Evolutionary conservation across 1,140 invertebrate genomes (phyloP), one percentile per base, ranked within the genome.

Genomic region (Hycleus cichorii): DNA sequence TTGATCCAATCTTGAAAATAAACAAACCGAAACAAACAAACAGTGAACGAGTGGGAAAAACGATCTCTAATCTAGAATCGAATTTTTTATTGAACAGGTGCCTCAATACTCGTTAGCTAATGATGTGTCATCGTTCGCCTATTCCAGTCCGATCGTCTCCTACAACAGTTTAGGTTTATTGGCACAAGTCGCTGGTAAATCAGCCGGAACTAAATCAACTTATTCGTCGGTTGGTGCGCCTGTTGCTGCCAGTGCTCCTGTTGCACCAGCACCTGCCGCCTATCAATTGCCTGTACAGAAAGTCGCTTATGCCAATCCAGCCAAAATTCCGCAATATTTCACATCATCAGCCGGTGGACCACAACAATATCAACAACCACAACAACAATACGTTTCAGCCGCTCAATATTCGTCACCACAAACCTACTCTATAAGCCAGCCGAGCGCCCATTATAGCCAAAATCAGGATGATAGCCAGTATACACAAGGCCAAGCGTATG

Each of bases 81-180:
- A 47, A 44, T 46, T 12, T 8, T 54, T 47, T 18, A 18, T 18
- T 18, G 18, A 18, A 26, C 42, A 48, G 42, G 53, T 47, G 24
- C 47, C 25, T 8, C 62, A 58, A 18, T 72, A 69, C 46, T 72
- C 71, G 0, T 54, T 63, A 46, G 71, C 71, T 12, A 58, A 61
- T 43, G 66, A 70, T 10, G 71, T 72, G 3, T 72, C 71, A 0
- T 58, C 59, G 18, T 71, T 72, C 60, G 65, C 63, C 43, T 72
- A 69, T 49, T 64, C 63, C 11, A 72, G 69, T 57, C 71, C 71
- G 4, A 49, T 70, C 4, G 71, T 71, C 7, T 45, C 60, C 12
- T 72, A 72, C 62, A 70, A 62, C 18, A 71, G 68, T 54, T 48
- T 64, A 10, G 71, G 71, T 11, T 52, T 70, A 4, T 46, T 71